Percentiles rank a stretch among this genome's conserved stretches.
phyloP scores from a whole-genome alignment of 2,113 vertebrate genomes.

The Genyomyrus donnyi region DNA sequence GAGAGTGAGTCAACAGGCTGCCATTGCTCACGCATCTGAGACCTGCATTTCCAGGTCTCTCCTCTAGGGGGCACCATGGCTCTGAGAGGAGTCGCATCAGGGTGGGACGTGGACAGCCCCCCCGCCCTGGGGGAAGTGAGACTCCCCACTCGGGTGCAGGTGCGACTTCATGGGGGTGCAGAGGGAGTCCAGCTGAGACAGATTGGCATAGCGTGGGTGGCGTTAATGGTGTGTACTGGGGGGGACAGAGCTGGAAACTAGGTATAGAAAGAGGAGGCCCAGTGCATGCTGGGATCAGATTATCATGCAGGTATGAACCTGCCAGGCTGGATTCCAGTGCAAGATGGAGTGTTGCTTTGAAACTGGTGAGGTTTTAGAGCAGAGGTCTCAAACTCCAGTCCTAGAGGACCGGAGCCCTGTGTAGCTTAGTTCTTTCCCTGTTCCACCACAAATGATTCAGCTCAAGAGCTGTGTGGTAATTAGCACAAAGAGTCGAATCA shows the following conservation, averaged over 20 bases:
- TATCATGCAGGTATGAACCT: neutral
- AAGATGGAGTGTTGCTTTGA: neutral
- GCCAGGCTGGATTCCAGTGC: neutral
- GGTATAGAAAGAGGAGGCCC: neutral
- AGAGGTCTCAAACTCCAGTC: neutral
- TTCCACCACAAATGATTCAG: too few relatives aligned
- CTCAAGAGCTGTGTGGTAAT: too few relatives aligned
- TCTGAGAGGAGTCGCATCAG: slow-evolving; percentile 29
- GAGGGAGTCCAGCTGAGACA: neutral
- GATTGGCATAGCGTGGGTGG: neutral
- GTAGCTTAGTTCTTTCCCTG: too few relatives aligned
- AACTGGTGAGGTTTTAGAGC: neutral
- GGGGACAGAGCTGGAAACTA: neutral
- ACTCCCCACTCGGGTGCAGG: slow-evolving; percentile 26
- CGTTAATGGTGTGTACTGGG: neutral
- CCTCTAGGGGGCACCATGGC: slow-evolving; percentile 32
- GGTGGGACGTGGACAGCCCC: slow-evolving; percentile 30
- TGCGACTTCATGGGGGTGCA: neutral
- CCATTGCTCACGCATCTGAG: slow-evolving; percentile 36
- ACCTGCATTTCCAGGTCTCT: slow-evolving; percentile 42
- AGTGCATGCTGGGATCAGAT: neutral
- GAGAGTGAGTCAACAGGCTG: slow-evolving; percentile 38
- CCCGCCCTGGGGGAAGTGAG: slow-evolving; percentile 29
- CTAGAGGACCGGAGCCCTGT: too few relatives aligned
- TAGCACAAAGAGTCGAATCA: too few relatives aligned